These are phyloP conservation scores for Drosophila paulistorum DNA, from an alignment of 1,140 invertebrate genomes.

Conservation along the genomic window DNA sequence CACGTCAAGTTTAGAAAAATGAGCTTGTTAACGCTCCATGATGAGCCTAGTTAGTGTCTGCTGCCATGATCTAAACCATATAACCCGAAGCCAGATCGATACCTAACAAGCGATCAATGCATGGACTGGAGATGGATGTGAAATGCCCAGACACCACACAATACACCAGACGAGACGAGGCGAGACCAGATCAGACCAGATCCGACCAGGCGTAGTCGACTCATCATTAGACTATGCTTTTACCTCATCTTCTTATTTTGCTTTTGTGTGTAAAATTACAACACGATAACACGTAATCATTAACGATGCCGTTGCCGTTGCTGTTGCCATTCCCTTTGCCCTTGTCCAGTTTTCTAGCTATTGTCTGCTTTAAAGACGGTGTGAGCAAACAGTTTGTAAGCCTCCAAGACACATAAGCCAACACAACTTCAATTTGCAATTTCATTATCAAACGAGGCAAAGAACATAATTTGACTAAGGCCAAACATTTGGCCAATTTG, in stretches of 20 bases:
- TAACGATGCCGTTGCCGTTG: constrained; percentile 49
- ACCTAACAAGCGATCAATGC: constrained; percentile 50
- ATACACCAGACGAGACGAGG: not conserved
- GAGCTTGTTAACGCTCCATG: constrained; percentile 82
- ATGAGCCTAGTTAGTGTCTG: constrained; percentile 82
- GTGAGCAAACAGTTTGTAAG: constrained; percentile 72
- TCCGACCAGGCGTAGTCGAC: constrained; percentile 21
- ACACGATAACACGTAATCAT: constrained; percentile 83
- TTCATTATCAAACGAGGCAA: constrained; percentile 80
- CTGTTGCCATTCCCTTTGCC: constrained; percentile 12
- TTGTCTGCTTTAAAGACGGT: constrained; percentile 41
- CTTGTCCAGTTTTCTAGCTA: not conserved
- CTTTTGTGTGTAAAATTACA: constrained; percentile 80
- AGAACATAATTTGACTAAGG: constrained; percentile 80
- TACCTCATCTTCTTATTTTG: constrained; percentile 6
- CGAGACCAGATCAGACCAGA: not conserved
- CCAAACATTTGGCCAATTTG: constrained; percentile 78
- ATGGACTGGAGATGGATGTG: constrained; percentile 45
- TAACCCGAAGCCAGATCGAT: constrained; percentile 71
- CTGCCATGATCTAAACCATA: constrained; percentile 75
- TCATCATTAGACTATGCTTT: constrained; percentile 67
- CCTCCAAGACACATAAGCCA: constrained; percentile 13
- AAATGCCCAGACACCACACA: constrained; percentile 14
- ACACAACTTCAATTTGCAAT: constrained; percentile 66
- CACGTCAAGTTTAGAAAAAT: constrained; percentile 81